phyloP scores from a whole-genome alignment of 2,797 vertebrate genomes.

The Poecilia picta region DNA sequence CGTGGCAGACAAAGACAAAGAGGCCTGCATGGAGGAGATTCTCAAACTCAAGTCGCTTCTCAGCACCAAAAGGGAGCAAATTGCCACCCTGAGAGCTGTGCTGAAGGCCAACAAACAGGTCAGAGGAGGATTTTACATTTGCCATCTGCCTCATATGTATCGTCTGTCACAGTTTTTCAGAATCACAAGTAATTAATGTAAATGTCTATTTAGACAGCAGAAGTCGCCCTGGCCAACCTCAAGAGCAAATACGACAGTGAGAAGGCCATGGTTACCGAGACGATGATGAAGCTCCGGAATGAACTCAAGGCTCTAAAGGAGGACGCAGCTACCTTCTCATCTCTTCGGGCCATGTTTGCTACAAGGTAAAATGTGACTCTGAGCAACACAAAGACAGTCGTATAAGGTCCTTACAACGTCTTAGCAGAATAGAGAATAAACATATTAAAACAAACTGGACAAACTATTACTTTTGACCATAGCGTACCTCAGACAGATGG shows the following conservation, averaged over 20 bases:
- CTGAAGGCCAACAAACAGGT: conserved; percentile 99
- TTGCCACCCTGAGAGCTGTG: conserved; percentile 94
- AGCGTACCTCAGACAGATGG: neutral
- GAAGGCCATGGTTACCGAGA: conserved; percentile 95
- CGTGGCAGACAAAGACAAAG: conserved; percentile 92
- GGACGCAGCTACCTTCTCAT: conserved; percentile 97
- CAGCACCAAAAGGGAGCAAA: conserved; percentile 98
- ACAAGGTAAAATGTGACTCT: conserved; percentile 84
- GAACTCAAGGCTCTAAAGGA: conserved; percentile 97
- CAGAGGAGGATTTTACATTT: conserved; percentile 17
- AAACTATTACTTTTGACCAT: neutral
- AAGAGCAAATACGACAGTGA: conserved; percentile 98
- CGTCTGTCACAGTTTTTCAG: conserved; percentile 1
- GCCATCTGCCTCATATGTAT: neutral
- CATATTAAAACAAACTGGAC: neutral
- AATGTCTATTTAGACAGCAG: conserved; percentile 86
- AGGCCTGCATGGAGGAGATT: conserved; percentile 94
- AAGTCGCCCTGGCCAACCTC: conserved; percentile 94
- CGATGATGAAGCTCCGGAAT: conserved; percentile 95
- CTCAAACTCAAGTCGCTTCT: conserved; percentile 96
- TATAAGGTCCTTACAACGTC: neutral
- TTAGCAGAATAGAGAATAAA: neutral
- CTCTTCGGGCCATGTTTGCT: conserved; percentile 96
- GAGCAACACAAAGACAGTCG: neutral
- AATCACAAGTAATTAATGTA: conserved; percentile 12